Evolutionary conservation across 2,113 vertebrate genomes (phyloP), one percentile per base, ranked within the genome.

Genomic region (Puma concolor): DNA sequence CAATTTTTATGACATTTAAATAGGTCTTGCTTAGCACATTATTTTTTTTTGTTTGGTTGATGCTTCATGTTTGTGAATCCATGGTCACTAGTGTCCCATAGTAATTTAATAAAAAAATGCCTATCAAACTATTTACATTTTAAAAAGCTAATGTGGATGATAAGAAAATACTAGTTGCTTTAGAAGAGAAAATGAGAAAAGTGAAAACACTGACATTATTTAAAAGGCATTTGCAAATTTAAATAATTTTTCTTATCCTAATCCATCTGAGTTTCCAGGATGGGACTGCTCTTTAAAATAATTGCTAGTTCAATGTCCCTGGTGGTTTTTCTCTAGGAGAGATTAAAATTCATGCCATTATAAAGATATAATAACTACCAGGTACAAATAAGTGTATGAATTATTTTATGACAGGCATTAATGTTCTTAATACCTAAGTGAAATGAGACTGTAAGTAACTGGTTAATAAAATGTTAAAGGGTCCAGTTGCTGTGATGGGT

Each of bases 391-490:
- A 93, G 77, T 1, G 38, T 97, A 97, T 98, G 88, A 97, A 96
- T 91, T 94, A 77, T 98, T 98, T 98, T 98, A 98, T 98, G 94
- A 91, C 76, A 94, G 33, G 5, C 25, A 19, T 89, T 98, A 87
- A 97, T 97, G 98, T 96, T 97, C 95, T 96, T 98, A 98, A 97
- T 97, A 97, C 77, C 93, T 98, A 95, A 97, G 94, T 96, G 91
- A 60, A 95, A 98, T 94, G 97, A 97, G 57, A 91, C 96, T 41
- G 1, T 74, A 94, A 98, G 97, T 71, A 79, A 95, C 19, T 98
- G 96, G 96, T 92, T 98, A 98, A 98, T 97, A 97, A 96, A 94
- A 97, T 92, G n/a, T 94, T 98, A 98, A 98, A 98, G 93, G 54
- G 64, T 66, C 29, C 57, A 98, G 87, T 96, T 92, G 79, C 84